phyloP scores from a whole-genome alignment of 2,888 invertebrate genomes.

The Caenorhabditis sinica region DNA sequence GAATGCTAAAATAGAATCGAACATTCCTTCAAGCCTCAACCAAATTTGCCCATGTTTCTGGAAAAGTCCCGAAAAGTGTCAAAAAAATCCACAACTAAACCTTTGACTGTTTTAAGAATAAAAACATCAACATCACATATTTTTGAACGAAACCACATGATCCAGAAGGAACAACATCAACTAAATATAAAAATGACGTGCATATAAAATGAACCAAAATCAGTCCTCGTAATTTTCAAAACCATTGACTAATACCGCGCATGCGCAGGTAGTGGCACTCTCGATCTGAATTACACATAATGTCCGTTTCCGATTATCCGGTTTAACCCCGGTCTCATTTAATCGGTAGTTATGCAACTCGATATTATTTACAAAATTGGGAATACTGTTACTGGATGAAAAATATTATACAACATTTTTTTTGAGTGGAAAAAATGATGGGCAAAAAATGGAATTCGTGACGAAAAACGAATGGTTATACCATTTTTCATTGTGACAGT shows the following conservation, averaged over 20 bases:
- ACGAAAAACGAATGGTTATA: slow-evolving; percentile 13
- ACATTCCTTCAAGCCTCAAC: too few species aligned
- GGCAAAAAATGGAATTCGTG: background rate
- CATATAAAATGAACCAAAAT: slow-evolving; percentile 13
- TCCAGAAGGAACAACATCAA: background rate
- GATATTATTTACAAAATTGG: slow-evolving; percentile 15
- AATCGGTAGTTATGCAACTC: slow-evolving; percentile 44
- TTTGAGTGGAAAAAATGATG: background rate
- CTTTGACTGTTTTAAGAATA: background rate
- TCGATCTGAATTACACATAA: slow-evolving; percentile 28
- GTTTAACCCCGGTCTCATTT: slow-evolving; percentile 41
- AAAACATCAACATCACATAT: background rate
- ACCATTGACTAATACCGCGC: slow-evolving; percentile 24
- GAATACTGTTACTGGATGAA: background rate
- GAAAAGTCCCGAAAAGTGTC: background rate
- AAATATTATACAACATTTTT: background rate
- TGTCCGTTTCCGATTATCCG: slow-evolving; percentile 58
- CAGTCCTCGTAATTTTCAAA: slow-evolving; percentile 10
- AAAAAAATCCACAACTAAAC: too few species aligned
- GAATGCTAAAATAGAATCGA: too few species aligned
- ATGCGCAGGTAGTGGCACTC: background rate
- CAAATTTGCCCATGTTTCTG: background rate
- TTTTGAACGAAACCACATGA: background rate
- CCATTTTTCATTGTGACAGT: slow-evolving; percentile 27
- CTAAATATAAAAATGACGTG: background rate